Conservation (phyloP, 2,888 invertebrate species). For the Parthenolecanium corni region DNA sequence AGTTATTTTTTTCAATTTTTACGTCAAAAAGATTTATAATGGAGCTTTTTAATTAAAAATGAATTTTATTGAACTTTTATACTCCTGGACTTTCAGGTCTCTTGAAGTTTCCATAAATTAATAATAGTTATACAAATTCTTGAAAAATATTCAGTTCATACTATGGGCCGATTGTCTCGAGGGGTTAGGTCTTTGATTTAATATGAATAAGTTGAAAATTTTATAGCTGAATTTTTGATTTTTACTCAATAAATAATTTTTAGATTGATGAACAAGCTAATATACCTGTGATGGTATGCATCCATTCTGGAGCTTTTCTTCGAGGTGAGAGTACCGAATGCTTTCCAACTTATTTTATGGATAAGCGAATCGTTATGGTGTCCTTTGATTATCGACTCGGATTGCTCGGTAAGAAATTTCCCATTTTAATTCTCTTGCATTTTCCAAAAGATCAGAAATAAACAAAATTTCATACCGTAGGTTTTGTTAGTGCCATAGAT, state of each 20-base stretch:
- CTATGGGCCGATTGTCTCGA: no score
- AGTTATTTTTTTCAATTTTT: no score
- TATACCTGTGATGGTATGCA: conserved; percentile 39
- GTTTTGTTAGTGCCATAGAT: conserved; percentile 29
- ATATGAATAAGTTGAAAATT: no score
- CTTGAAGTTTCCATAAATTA: no score
- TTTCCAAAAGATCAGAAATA: not conserved
- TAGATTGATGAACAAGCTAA: conserved; percentile 27
- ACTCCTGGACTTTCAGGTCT: not conserved
- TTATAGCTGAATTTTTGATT: no score
- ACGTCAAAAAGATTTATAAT: no score
- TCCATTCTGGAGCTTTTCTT: conserved; percentile 47
- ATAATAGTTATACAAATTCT: no score
- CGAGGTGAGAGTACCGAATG: conserved; percentile 45
- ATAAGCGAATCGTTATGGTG: conserved; percentile 42
- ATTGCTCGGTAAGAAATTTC: conserved; percentile 38
- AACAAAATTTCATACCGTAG: conserved; percentile 1
- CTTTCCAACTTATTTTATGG: conserved; percentile 50
- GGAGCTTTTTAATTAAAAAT: no score
- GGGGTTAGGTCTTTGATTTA: no score
- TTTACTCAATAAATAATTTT: no score
- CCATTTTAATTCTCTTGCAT: not conserved
- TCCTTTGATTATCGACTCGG: conserved; percentile 39
- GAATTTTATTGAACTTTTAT: not conserved
- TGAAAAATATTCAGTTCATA: no score